Evolutionary conservation across 2,113 vertebrate genomes (phyloP), one percentile per base, ranked within the genome.

Genomic region (Bubo blakistoni): DNA sequence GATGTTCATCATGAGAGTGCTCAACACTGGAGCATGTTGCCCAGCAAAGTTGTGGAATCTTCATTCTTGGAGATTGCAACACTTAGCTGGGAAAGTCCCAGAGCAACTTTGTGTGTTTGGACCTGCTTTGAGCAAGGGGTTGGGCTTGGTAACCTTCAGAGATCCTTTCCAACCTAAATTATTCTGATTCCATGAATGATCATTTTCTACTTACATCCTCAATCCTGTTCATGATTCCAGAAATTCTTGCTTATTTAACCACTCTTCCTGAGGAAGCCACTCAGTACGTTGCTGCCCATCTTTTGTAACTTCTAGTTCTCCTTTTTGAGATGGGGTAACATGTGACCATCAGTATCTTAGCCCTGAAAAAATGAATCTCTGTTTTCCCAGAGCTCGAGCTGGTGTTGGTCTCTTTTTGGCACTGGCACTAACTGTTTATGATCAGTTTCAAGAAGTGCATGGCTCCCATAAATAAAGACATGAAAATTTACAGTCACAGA

Each of bases 1-100:
- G 11, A 20, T 40, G 29, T 34, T 86, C 21, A 5, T 63, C 29
- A 44, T 7, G 13, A 77, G 34, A 16, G 26, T 29, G 11, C 29
- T 65, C 20, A n/a, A 73, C 25, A 36, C 25, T 27, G 32, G 87
- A 65, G 5, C 17, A 21, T 0, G 0, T 34, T 77, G 34, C 54
- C 69, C 29, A 47, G 18, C 0, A 3, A 73, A 47, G 2, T 0
- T 77, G 38, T 55, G 10, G 7, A 49, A n/a, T 61, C 25, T 77
- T 46, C 34, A 32, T 47, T 17, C 32, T 47, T 72, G 15, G 32
- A 65, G 19, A 55, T 88, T 71, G 70, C 55, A 74, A 8, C 20
- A 49, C 27, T 81, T 67, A 40, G 4, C 10, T 71, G 10, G 24
- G 46, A 71, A 90, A 86, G 21, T 27, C 27, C 19, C 19, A 38